These are phyloP conservation scores for Aspidiotus destructor DNA, from an alignment of 2,888 invertebrate species.

Conservation along the genomic window DNA sequence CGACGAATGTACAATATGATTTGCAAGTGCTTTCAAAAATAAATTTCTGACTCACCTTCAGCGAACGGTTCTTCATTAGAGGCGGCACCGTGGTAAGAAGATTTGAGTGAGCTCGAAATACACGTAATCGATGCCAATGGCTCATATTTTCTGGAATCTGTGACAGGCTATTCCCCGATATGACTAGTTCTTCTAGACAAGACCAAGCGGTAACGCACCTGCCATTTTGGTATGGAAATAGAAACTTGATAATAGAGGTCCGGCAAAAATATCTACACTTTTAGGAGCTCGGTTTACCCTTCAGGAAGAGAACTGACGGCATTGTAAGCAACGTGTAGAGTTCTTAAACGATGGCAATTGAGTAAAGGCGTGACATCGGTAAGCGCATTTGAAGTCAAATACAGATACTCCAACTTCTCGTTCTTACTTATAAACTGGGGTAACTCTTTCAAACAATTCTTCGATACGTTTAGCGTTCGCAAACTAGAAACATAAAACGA, in stretches of 20 bases:
- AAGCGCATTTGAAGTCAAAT: constrained; percentile 65
- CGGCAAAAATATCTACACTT: background rate
- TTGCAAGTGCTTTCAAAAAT: too few species aligned
- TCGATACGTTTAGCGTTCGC: constrained; percentile 64
- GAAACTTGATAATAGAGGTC: background rate
- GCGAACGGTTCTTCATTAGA: constrained; percentile 60
- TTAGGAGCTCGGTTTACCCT: constrained; percentile 41
- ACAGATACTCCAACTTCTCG: constrained; percentile 54
- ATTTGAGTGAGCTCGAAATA: constrained; percentile 74
- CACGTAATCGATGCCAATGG: constrained; percentile 57
- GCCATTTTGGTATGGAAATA: constrained; percentile 28
- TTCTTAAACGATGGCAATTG: constrained; percentile 55
- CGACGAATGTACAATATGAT: too few species aligned
- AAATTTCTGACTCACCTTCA: constrained; percentile 40
- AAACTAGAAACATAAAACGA: constrained; percentile 43
- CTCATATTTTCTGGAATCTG: constrained; percentile 67
- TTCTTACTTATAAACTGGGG: constrained; percentile 51
- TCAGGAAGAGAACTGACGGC: constrained; percentile 63
- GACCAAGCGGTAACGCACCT: constrained; percentile 64
- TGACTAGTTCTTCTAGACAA: constrained; percentile 67
- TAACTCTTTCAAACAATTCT: constrained; percentile 62
- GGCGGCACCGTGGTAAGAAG: constrained; percentile 63
- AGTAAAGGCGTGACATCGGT: constrained; percentile 60
- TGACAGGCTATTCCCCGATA: constrained; percentile 70
- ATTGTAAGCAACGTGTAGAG: constrained; percentile 69